Base-by-base conservation (phyloP, 2,113 vertebrate species). In the Vidua chalybeata region DNA sequence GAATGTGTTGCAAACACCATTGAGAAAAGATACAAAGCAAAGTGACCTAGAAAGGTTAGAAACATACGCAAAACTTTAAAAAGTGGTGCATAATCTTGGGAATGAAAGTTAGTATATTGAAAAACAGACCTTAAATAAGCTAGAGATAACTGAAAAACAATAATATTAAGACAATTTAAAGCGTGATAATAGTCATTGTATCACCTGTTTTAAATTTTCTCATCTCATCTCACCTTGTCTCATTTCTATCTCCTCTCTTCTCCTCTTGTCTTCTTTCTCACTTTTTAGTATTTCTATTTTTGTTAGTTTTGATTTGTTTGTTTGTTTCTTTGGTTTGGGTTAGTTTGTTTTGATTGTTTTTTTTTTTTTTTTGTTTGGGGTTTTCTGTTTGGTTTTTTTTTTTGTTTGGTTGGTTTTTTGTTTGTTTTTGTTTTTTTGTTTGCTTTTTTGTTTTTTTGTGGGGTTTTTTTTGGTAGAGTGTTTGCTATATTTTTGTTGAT, bases 1-100 rank as follows among this genome's bases (percentile, higher is more conserved):
- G 37, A 97, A 93, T 68, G 39, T 87, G 78, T 84, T 96, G 28
- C 71, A 93, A 96, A 72, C 78, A 96, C 78, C 39, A 69, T 1
- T 83, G 93, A 96, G 94, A 82, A 94, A 90, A 89, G 75, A 75
- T 92, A 69, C 45, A 97, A 93, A 91, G 6, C 59, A 95, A 95
- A 94, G 83, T 97, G 90, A 97, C 90, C 90, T 96, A 96, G 92
- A 95, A 85, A 95, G 20, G 26, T 76, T 92, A 63, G 27, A 83
- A 87, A 75, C 33, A 27, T 28, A 73, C 63, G 24, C 12, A 73
- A 61, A 79, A 84, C 43, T 79, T 86, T 51, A 8, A 58, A 85
- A 78, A 66, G 58, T 30, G 26, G 66, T 56, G 37, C 21, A 33
- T 4, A 66, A 18, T 46, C 11, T 33, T 45, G 39, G 73, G n/a